These are phyloP conservation scores for Gymnosoma rotundatum DNA, from an alignment of 2,888 invertebrate genomes.

Conservation along the genomic window DNA sequence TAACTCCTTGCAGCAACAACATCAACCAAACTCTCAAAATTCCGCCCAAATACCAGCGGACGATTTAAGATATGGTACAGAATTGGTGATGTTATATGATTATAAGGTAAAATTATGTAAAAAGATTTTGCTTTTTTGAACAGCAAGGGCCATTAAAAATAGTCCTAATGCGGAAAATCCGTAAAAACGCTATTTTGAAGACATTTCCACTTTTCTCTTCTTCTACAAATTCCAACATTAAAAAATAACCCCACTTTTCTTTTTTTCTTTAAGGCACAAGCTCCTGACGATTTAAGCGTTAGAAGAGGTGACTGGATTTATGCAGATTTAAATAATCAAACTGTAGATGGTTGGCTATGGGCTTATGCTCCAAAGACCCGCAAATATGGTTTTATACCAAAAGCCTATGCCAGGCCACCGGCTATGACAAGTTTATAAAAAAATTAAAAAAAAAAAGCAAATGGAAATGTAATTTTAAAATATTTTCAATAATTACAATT, in stretches of 20 bases:
- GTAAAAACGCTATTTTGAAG: too few species aligned
- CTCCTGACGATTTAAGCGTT: slow-evolving; percentile 95
- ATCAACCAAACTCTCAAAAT: slow-evolving; percentile 67
- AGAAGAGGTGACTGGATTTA: slow-evolving; percentile 97
- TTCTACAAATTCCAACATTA: too few species aligned
- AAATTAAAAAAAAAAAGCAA: slow-evolving; percentile 70
- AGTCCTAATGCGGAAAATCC: too few species aligned
- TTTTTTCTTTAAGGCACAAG: too few species aligned
- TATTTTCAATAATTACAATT: slow-evolving; percentile 48
- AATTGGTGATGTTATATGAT: slow-evolving; percentile 96
- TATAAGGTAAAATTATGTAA: slow-evolving; percentile 86
- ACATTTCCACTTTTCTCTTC: too few species aligned
- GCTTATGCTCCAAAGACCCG: slow-evolving; percentile 96
- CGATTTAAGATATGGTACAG: slow-evolving; percentile 92
- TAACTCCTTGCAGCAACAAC: slow-evolving; percentile 71
- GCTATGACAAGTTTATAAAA: slow-evolving; percentile 89
- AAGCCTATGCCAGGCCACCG: slow-evolving; percentile 95
- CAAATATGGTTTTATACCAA: slow-evolving; percentile 97
- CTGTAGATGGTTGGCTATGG: slow-evolving; percentile 97
- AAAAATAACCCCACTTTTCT: too few species aligned
- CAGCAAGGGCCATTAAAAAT: too few species aligned
- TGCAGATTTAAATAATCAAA: slow-evolving; percentile 95
- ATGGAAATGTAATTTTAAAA: not conserved
- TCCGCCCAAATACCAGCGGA: slow-evolving; percentile 81
- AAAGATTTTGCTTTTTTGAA: too few species aligned